Evolutionary conservation across 1,140 invertebrate genomes (phyloP), one percentile per base, ranked within the genome.

Genomic region (Atta texana): DNA sequence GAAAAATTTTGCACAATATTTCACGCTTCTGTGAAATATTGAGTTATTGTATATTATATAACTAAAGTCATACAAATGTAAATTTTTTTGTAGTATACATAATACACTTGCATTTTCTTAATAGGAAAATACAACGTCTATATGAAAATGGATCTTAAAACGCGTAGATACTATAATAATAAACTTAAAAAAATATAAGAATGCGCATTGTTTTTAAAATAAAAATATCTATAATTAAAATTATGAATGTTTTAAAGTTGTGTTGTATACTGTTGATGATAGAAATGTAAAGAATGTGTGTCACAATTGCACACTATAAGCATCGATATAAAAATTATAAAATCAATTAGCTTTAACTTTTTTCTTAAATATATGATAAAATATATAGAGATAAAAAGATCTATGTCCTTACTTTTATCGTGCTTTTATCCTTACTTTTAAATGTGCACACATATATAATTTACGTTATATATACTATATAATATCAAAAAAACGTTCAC

Each of bases 1-100:
- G 34, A 24, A 81, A 57, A 81, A 81, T 71, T 71, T 57, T 49
- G 14, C 2, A n/a, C 21, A n/a, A 81, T 57, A 71, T 71, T 81
- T 69, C 49, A 59, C 34, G n/a, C 18, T 5, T 34, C 31, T 2
- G 5, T 68, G 21, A 69, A 69, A 69, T 51, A 69, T 69, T 28
- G 5, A 44, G 49, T 18, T 78, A 68, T 2, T 57, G 3, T 71
- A 28, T 81, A 28, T 69, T 68, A 24, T 28, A 14, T 31, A 68
- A 44, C 21, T 51, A 0, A 76, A 44, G 39, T 81, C 21, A 57
- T 44, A 71, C n/a, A 21, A 28, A 71, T 71, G 8, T 71, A 71
- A 71, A 39, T 81, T 71, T 69, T 68, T 12, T 39, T 71, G 7
- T 31, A 39, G 2, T 18, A 12, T n/a, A 64, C 0, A 64, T 8